Base-by-base conservation (phyloP, 2,888 invertebrate species). In the Anarsia innoxiella region DNA sequence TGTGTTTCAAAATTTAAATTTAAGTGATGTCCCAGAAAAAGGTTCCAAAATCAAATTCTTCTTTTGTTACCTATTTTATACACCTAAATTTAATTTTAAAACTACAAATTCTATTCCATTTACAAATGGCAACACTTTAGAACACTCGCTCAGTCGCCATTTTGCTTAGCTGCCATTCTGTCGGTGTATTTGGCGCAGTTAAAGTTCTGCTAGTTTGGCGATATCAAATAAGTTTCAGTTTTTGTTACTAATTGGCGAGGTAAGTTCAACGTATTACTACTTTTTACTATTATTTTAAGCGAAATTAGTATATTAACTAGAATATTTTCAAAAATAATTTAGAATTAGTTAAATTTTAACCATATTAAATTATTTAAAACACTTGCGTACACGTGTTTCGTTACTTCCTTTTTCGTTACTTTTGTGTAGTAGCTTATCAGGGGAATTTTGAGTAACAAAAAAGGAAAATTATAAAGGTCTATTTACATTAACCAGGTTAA, bases 321-420 rank as follows among this genome's bases (percentile, higher is more conserved):
- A 19, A 5, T 19, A 5, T 19, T 3, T 19, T 3, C 19, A 19
- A 19, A 19, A 19, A 19, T n/a, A 19, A 19, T 19, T 5, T 19
- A 19, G 19, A 19, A 19, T 19, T 19, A 19, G 8, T 8, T 19
- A 5, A 5, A 19, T 19, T 19, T 19, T 19, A 19, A 19, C 19
- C 19, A 19, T 8, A 19, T 3, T 19, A 23, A 32, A 23, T 32
- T 5, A 19, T 19, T 19, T 19, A 19, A 19, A 19, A 19, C 8
- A 5, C 8, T 19, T 19, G 8, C 19, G n/a, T n/a, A n/a, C 12
- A 32, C 25, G 23, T 32, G 32, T 32, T 5, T 32, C 32, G 32
- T 32, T 25, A 32, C 32, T 32, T 32, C 32, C 23, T 32, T 32
- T 32, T 32, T 32, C 23, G 32, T 32, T 32, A 32, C 32, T 32